Conservation (phyloP, 2,113 vertebrate species). For the Suricata suricatta region DNA sequence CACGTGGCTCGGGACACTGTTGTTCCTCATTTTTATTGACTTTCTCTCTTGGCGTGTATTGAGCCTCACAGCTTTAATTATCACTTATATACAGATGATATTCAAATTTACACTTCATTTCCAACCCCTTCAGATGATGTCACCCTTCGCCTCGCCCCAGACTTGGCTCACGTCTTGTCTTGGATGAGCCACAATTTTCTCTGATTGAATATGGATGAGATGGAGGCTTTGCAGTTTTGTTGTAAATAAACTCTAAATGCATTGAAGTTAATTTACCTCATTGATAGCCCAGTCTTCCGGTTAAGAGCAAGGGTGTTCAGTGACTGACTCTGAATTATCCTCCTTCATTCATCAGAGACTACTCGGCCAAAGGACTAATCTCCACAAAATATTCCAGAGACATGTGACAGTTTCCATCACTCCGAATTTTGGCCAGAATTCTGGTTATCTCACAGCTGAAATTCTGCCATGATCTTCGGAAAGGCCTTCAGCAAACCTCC, state of each 20-base stretch:
- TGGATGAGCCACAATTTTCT: conserved; percentile 74
- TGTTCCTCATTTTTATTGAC: conserved; percentile 67
- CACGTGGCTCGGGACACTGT: conserved; percentile 31
- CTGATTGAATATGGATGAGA: conserved; percentile 80
- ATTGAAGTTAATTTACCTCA: conserved; percentile 61
- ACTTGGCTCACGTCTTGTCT: conserved; percentile 73
- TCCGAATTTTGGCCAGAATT: conserved; percentile 45
- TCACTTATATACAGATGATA: conserved; percentile 80
- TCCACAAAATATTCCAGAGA: conserved; percentile 57
- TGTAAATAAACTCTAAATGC: conserved; percentile 76
- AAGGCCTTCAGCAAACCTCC: conserved; percentile 18
- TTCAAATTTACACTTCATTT: conserved; percentile 81
- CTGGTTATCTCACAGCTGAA: conserved; percentile 53
- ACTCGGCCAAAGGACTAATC: conserved; percentile 44
- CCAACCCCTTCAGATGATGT: conserved; percentile 80
- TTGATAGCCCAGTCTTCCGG: conserved; percentile 28
- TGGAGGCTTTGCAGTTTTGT: conserved; percentile 55
- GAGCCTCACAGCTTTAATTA: conserved; percentile 77
- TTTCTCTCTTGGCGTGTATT: conserved; percentile 57
- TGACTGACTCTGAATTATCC: conserved; percentile 52
- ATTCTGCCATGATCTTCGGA: conserved; percentile 54
- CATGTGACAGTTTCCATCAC: conserved; percentile 44
- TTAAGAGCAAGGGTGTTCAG: conserved; percentile 6
- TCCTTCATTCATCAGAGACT: conserved; percentile 36
- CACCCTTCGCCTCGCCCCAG: conserved; percentile 72